These are phyloP conservation scores for Lepidurus couesii DNA, from an alignment of 1,140 invertebrate species.

Conservation along the genomic window DNA sequence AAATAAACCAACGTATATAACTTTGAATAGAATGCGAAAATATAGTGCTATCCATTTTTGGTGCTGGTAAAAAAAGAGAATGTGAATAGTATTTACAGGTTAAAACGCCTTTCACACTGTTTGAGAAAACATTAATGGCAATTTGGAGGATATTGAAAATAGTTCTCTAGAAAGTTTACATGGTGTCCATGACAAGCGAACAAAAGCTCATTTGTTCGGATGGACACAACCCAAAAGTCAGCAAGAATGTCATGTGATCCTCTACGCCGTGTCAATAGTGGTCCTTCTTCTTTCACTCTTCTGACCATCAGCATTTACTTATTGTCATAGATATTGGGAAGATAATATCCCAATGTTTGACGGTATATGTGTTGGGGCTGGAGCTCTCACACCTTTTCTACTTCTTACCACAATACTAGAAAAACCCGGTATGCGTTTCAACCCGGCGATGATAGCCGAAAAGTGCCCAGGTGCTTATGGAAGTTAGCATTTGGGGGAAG, in stretches of 20 bases:
- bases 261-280: background rate
- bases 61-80: background rate
- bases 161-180: background rate
- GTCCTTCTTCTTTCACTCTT: background rate
- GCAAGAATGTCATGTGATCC: conserved; percentile 9
- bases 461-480: conserved; percentile 6
- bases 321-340: conserved; percentile 22
- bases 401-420: background rate
- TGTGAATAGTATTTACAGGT: background rate
- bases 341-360: background rate
- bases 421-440: conserved; percentile 12
- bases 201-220: conserved; percentile 14
- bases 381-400: conserved; percentile 13
- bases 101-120: background rate
- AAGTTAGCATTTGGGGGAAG: background rate
- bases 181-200: conserved; percentile 10
- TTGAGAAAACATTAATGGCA: background rate
- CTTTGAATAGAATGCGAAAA: no score
- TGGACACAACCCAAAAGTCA: background rate
- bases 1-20: no score
- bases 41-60: background rate
- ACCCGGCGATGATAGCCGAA: background rate
- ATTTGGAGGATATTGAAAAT: background rate
- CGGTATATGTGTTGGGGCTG: conserved; percentile 1
- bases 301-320: background rate